These are phyloP conservation scores for Xestia sexstrigata DNA, from an alignment of 2,888 invertebrate species.

Conservation along the genomic window DNA sequence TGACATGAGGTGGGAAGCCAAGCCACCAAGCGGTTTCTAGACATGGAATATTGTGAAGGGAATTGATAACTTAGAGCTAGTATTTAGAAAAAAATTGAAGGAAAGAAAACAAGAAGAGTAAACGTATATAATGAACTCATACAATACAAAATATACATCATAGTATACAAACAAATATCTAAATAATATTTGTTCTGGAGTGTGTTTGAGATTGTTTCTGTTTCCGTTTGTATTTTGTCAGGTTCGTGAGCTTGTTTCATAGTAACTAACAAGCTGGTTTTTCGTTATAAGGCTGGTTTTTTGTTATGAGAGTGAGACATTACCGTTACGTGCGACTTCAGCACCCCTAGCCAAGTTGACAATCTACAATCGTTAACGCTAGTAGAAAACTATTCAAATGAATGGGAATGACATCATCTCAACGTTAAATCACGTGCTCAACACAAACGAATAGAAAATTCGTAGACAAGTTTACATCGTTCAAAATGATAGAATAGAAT, in stretches of 20 bases:
- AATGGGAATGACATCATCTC: too few relatives aligned
- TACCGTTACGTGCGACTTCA: not conserved
- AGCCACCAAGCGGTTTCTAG: not conserved
- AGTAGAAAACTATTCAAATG: too few relatives aligned
- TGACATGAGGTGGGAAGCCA: not conserved
- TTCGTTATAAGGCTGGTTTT: not conserved
- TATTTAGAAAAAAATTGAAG: conserved; percentile 12
- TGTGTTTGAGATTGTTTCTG: not conserved
- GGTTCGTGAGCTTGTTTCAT: too few relatives aligned
- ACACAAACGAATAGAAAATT: too few relatives aligned
- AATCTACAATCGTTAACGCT: too few relatives aligned
- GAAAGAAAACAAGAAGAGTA: not conserved
- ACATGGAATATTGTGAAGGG: not conserved
- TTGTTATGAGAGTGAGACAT: not conserved
- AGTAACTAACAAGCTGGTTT: too few relatives aligned
- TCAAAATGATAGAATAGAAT: too few relatives aligned
- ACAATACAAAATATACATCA: too few relatives aligned
- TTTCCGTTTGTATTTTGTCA: not conserved
- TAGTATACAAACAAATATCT: not conserved
- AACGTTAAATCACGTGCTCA: too few relatives aligned
- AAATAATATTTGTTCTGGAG: not conserved
- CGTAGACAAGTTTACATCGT: too few relatives aligned
- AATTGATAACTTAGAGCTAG: not conserved
- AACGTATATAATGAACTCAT: not conserved
- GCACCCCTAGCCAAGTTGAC: too few relatives aligned